Percentiles rank a stretch among this genome's conserved stretches.
Evolutionary conservation across 2,888 invertebrate species (phyloP).

Genomic region (Gerris lacustris): DNA sequence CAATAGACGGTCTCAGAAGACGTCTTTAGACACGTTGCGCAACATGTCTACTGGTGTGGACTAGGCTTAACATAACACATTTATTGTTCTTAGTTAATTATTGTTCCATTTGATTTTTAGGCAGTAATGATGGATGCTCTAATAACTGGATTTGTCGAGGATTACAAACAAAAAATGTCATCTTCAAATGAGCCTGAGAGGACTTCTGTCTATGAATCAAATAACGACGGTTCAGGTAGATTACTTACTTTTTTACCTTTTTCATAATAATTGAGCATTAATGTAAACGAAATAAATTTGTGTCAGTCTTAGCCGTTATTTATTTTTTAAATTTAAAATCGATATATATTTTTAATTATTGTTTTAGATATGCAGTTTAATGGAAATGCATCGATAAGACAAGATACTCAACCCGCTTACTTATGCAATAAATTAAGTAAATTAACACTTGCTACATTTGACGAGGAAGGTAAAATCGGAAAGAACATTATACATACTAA

Average conservation of each 20-base stretch:
- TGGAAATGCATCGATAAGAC: conserved; percentile 31
- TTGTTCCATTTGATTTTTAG: conserved; percentile 32
- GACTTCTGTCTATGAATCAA: conserved; percentile 34
- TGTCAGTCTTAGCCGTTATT: too few relatives aligned
- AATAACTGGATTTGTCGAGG: conserved; percentile 69
- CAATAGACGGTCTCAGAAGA: too few relatives aligned
- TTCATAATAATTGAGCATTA: too few relatives aligned
- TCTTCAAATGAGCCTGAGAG: conserved; percentile 39
- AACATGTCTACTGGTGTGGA: too few relatives aligned
- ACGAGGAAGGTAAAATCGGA: conserved; percentile 54
- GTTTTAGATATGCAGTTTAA: conserved; percentile 5
- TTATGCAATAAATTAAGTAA: conserved; percentile 75
- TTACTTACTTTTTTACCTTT: background rate
- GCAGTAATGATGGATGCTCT: conserved; percentile 79
- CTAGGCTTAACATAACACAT: too few relatives aligned
- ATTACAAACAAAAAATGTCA: conserved; percentile 46
- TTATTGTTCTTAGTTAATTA: too few relatives aligned
- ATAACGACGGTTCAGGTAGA: conserved; percentile 35
- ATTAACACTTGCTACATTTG: conserved; percentile 76
- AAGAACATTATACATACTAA: too few relatives aligned
- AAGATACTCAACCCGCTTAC: conserved; percentile 49
- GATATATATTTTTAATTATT: background rate
- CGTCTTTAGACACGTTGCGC: too few relatives aligned
- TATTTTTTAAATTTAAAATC: too few relatives aligned
- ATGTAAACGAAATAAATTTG: too few relatives aligned